A percentile compares a stretch with the other conserved stretches of the same genome.
Conservation (phyloP, 2,888 invertebrate genomes). For the Ophion costatus region DNA sequence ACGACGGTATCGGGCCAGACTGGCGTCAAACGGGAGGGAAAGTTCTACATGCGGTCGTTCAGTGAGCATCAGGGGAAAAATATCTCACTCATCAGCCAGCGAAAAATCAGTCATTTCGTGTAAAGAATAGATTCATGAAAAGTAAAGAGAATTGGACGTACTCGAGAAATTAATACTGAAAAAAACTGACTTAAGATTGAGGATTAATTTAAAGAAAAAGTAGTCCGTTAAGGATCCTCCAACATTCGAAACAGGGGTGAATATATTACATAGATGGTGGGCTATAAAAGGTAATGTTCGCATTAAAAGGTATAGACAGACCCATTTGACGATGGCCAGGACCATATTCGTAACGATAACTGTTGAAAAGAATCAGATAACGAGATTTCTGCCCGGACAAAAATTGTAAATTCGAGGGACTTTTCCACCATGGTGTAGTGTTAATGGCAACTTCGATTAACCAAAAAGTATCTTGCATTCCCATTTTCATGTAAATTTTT, state of each 20-base stretch:
- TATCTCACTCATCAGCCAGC: background rate
- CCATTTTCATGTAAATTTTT: background rate
- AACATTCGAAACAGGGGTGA: background rate
- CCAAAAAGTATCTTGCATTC: slow-evolving; percentile 32
- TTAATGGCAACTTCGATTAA: slow-evolving; percentile 48
- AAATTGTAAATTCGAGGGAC: slow-evolving; percentile 35
- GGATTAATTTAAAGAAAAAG: background rate
- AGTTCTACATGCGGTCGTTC: background rate
- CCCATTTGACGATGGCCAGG: slow-evolving; percentile 37
- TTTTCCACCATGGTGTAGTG: slow-evolving; percentile 20
- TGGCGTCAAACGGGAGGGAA: background rate
- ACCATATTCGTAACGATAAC: slow-evolving; percentile 61
- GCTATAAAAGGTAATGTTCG: slow-evolving; percentile 50
- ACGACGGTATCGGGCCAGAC: slow-evolving; percentile 23
- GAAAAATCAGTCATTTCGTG: slow-evolving; percentile 1
- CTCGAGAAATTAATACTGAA: background rate
- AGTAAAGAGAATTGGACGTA: background rate
- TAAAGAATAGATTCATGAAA: background rate
- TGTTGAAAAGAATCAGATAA: slow-evolving; percentile 48
- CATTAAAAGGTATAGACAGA: slow-evolving; percentile 48
- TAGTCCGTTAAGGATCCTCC: slow-evolving; percentile 3
- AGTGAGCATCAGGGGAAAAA: background rate
- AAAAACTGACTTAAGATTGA: background rate
- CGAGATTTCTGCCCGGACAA: slow-evolving; percentile 13
- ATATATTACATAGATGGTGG: slow-evolving; percentile 39